phyloP scores from a whole-genome alignment of 2,797 vertebrate species.

The Pogoniulus pusillus region DNA sequence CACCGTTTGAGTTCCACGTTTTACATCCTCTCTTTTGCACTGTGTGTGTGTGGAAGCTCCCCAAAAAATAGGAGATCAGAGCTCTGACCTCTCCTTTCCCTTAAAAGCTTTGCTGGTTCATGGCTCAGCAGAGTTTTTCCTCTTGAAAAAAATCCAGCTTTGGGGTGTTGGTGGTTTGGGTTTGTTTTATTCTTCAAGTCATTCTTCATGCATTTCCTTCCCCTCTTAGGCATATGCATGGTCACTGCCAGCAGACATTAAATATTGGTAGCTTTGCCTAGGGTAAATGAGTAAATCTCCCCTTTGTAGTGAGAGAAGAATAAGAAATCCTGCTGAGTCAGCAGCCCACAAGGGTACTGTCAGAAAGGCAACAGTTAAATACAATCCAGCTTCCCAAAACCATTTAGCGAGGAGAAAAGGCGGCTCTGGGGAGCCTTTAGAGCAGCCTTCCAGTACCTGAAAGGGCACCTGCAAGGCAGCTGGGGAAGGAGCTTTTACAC shows the following conservation, averaged over 20 bases:
- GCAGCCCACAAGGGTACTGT: background rate
- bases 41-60: background rate
- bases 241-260: conserved; percentile 31
- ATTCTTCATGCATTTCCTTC: conserved; percentile 42
- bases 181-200: background rate
- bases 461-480: no score
- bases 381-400: background rate
- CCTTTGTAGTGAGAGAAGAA: background rate
- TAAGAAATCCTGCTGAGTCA: conserved; percentile 41
- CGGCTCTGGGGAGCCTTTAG: no score
- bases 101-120: background rate
- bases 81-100: background rate
- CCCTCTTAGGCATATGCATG: background rate
- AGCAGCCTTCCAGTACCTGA: no score
- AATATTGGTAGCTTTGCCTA: conserved; percentile 34
- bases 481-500: no score
- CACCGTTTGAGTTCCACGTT: background rate
- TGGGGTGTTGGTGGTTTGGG: no score
- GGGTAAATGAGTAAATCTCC: conserved; percentile 7
- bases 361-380: background rate
- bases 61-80: background rate
- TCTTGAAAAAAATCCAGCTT: background rate
- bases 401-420: background rate
- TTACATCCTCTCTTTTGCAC: background rate
- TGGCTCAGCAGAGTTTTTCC: background rate